phyloP scores from a whole-genome alignment of 2,888 invertebrate genomes.

The Melipona beecheii region DNA sequence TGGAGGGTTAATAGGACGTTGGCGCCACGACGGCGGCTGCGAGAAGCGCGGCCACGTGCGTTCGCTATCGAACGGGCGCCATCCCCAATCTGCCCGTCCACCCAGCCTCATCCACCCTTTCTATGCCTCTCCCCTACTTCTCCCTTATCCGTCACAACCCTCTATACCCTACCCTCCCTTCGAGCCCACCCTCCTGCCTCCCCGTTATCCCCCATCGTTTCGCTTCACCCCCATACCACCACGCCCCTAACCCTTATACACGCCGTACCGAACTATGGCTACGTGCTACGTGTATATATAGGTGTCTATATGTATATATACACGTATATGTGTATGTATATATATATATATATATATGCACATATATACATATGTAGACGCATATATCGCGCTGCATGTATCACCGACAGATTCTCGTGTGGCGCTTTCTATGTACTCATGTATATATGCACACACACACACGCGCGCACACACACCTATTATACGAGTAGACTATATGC shows the following conservation, averaged over 20 bases:
- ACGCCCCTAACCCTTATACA: conserved; percentile 72
- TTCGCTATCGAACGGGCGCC: conserved; percentile 82
- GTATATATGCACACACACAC: background rate
- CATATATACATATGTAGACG: background rate
- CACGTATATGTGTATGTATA: conserved; percentile 26
- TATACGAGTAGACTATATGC: conserved; percentile 2
- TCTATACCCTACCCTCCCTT: conserved; percentile 62
- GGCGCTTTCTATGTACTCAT: conserved; percentile 27
- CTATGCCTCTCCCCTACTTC: conserved; percentile 54
- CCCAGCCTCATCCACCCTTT: conserved; percentile 62
- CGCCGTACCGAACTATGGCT: conserved; percentile 75
- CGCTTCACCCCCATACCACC: conserved; percentile 59
- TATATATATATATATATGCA: background rate
- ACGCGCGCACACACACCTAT: background rate
- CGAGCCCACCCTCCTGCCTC: conserved; percentile 58
- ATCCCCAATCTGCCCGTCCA: conserved; percentile 72
- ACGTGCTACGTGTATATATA: conserved; percentile 70
- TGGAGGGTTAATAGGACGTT: conserved; percentile 79
- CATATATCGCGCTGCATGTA: conserved; percentile 21
- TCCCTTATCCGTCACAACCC: conserved; percentile 52
- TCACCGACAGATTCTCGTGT: background rate
- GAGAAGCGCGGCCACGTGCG: conserved; percentile 82
- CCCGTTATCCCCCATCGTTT: conserved; percentile 55
- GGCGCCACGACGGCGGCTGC: conserved; percentile 82
- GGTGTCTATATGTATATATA: conserved; percentile 41